A percentile compares a stretch with the other conserved stretches of the same genome.
Evolutionary conservation across 2,888 invertebrate species (phyloP).

Genomic region (Chouioia cunea): DNA sequence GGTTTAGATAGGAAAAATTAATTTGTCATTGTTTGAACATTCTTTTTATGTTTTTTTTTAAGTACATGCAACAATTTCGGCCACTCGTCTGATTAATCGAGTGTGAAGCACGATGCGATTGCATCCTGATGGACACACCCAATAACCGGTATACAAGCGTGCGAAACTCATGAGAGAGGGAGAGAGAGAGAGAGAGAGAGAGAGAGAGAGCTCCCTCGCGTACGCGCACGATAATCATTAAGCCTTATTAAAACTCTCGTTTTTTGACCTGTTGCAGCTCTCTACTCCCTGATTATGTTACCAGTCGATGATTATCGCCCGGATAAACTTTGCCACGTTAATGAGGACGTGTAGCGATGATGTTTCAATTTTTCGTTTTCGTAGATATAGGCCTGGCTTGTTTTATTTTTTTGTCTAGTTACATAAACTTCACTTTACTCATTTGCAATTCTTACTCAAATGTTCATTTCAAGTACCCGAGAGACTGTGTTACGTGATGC

Average conservation of each 20-base stretch:
- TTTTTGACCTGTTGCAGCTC: not conserved
- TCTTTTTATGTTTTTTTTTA: too few relatives aligned
- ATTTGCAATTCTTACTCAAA: conserved; percentile 3
- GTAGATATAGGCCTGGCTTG: too few relatives aligned
- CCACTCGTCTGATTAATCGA: conserved; percentile 37
- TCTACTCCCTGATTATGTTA: not conserved
- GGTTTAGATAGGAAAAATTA: too few relatives aligned
- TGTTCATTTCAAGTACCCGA: not conserved
- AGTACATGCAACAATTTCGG: not conserved
- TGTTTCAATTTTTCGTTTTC: too few relatives aligned
- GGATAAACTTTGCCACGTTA: too few relatives aligned
- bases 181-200: not conserved
- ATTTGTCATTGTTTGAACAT: too few relatives aligned
- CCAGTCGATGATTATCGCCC: too few relatives aligned
- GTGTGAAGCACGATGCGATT: conserved; percentile 43
- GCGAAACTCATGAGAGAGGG: not conserved
- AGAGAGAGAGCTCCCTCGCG: too few relatives aligned
- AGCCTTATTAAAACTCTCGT: conserved; percentile 23
- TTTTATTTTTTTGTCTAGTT: too few relatives aligned
- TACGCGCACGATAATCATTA: not conserved
- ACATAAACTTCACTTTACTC: too few relatives aligned
- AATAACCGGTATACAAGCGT: not conserved
- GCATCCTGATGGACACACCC: conserved; percentile 45
- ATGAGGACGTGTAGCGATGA: too few relatives aligned
- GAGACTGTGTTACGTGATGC: not conserved